Evolutionary conservation across 2,888 invertebrate species (phyloP).

Genomic region (Agrotis exclamationis): DNA sequence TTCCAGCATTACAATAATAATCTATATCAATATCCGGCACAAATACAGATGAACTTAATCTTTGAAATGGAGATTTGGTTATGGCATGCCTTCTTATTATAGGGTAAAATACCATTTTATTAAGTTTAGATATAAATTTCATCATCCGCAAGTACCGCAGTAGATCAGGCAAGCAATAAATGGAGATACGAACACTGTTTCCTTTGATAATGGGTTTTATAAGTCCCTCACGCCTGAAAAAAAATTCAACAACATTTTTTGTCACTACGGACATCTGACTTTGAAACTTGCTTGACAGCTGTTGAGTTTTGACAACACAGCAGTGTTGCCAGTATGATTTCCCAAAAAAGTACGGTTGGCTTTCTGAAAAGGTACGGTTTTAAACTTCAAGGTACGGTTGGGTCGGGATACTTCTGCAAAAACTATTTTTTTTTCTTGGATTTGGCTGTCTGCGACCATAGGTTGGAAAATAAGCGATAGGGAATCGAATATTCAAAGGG

Average conservation of each 20-base stretch:
- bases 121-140: background rate
- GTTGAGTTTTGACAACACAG: too few species aligned
- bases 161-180: background rate
- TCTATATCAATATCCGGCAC: constrained; percentile 90
- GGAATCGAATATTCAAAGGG: too few species aligned
- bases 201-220: background rate
- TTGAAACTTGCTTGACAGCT: too few species aligned
- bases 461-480: too few species aligned
- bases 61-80: constrained; percentile 44
- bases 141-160: background rate
- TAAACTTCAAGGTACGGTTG: too few species aligned
- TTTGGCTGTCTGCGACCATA: too few species aligned
- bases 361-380: too few species aligned
- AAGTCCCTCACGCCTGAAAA: background rate
- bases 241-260: background rate
- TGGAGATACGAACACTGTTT: background rate
- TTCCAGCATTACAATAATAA: constrained; percentile 92
- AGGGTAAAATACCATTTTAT: constrained; percentile 41
- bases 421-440: too few species aligned
- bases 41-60: constrained; percentile 66
- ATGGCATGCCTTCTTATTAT: background rate
- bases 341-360: too few species aligned
- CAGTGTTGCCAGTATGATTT: too few species aligned
- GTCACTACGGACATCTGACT: background rate
- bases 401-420: too few species aligned